Percentiles rank a stretch among this genome's conserved stretches.
Evolutionary conservation across 2,113 vertebrate genomes (phyloP).

Genomic region (Cyanoliseus patagonus): DNA sequence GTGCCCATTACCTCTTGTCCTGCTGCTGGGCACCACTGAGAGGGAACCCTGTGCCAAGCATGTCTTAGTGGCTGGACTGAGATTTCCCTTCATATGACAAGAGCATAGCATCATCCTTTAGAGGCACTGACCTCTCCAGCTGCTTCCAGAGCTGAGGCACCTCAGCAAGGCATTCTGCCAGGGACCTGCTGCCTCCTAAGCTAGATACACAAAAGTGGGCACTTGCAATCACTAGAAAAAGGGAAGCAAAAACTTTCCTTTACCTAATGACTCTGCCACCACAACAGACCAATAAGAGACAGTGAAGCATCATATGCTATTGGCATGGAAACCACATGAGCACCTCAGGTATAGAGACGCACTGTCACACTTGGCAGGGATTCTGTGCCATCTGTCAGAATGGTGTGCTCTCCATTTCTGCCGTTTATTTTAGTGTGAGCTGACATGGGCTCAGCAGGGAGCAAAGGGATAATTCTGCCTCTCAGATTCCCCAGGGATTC

Average conservation of each 20-base stretch:
- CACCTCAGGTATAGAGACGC: not conserved
- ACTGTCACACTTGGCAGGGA: not conserved
- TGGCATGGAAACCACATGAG: not conserved
- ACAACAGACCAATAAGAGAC: not conserved
- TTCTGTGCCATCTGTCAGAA: conserved; percentile 2
- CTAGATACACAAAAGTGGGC: not conserved
- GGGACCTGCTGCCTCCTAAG: not conserved
- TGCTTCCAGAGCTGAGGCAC: not conserved
- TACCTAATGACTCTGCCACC: not conserved
- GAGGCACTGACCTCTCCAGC: not conserved
- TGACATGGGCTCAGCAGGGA: not conserved
- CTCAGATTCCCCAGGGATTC: not conserved
- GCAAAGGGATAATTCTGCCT: not conserved
- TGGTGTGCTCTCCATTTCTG: not conserved
- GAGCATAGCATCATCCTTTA: not conserved
- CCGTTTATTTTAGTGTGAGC: not conserved
- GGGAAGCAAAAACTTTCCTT: not conserved
- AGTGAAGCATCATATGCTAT: not conserved
- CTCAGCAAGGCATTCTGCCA: not conserved
- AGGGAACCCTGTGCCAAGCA: not conserved
- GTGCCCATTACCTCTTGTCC: not conserved
- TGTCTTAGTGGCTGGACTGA: not conserved
- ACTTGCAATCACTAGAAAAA: not conserved
- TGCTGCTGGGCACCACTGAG: not conserved
- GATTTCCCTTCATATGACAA: not conserved